phyloP scores from a whole-genome alignment of 2,888 invertebrate genomes.

The Tolmerus cingulatus region DNA sequence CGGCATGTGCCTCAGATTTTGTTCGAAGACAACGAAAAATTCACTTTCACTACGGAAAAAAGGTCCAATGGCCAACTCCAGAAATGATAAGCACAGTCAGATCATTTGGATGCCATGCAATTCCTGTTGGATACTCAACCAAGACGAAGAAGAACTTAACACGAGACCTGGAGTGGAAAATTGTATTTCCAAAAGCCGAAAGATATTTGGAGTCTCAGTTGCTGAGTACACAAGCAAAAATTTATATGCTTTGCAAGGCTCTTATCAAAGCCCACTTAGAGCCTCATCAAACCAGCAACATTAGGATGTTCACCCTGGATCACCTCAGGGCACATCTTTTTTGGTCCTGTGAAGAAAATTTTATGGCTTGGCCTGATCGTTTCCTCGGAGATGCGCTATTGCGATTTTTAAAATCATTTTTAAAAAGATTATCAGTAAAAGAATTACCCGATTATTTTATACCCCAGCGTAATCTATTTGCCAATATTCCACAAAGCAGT shows the following conservation, averaged over 20 bases:
- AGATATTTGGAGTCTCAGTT: slow-evolving; percentile 76
- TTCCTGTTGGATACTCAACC: slow-evolving; percentile 75
- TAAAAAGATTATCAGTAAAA: slow-evolving; percentile 69
- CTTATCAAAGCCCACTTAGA: slow-evolving; percentile 79
- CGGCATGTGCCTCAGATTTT: slow-evolving; percentile 75
- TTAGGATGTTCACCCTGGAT: slow-evolving; percentile 71
- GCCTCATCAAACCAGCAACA: slow-evolving; percentile 63
- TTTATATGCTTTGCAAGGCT: slow-evolving; percentile 73
- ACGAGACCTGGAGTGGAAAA: slow-evolving; percentile 78
- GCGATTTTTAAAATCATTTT: slow-evolving; percentile 71
- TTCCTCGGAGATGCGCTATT: slow-evolving; percentile 74
- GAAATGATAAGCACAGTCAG: slow-evolving; percentile 73
- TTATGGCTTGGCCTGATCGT: slow-evolving; percentile 77
- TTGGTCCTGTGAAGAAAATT: slow-evolving; percentile 79
- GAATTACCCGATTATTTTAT: slow-evolving; percentile 78
- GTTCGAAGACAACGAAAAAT: slow-evolving; percentile 68
- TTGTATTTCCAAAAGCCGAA: slow-evolving; percentile 80
- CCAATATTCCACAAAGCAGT: slow-evolving; percentile 72
- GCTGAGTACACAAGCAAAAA: slow-evolving; percentile 74
- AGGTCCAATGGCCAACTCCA: slow-evolving; percentile 74
- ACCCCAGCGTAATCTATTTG: slow-evolving; percentile 75
- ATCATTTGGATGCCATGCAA: slow-evolving; percentile 73
- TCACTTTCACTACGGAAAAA: slow-evolving; percentile 68
- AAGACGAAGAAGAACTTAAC: slow-evolving; percentile 70
- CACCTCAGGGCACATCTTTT: slow-evolving; percentile 79